A percentile compares a stretch with the other conserved stretches of the same genome.
Conservation (phyloP, 2,113 vertebrate species). For the Axis porcinus region DNA sequence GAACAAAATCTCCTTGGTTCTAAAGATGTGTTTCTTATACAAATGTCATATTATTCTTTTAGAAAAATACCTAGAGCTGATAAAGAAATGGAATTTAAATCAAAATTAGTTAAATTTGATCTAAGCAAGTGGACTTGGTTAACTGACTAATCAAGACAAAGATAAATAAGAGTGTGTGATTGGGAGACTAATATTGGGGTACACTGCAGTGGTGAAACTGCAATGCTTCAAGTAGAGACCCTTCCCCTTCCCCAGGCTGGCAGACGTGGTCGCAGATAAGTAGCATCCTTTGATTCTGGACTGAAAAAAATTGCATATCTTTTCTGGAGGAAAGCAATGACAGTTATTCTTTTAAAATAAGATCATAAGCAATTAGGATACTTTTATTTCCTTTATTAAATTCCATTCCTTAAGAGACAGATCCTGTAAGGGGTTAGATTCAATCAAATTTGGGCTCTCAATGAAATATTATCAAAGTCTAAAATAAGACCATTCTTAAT, state of each 20-base stretch:
- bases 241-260: rapidly evolving
- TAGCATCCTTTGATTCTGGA: not conserved
- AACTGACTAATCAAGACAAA: not conserved
- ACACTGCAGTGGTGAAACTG: rapidly evolving
- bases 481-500: not conserved
- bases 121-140: not conserved
- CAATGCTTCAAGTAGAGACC: not conserved
- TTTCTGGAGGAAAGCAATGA: not conserved
- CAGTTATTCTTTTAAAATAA: not conserved
- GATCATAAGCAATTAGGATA: not conserved
- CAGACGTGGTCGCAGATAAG: not conserved
- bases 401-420: not conserved
- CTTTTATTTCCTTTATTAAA: not conserved
- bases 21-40: not conserved
- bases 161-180: not conserved
- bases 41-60: not conserved
- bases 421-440: not conserved
- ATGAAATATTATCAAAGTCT: not conserved
- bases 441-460: not conserved
- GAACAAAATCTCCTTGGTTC: not conserved
- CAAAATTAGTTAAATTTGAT: not conserved
- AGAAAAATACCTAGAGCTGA: not conserved
- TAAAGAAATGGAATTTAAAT: not conserved
- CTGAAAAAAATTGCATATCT: not conserved
- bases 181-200: not conserved